Evolutionary conservation across 2,797 vertebrate genomes (phyloP).

Genomic region (Channa striata): DNA sequence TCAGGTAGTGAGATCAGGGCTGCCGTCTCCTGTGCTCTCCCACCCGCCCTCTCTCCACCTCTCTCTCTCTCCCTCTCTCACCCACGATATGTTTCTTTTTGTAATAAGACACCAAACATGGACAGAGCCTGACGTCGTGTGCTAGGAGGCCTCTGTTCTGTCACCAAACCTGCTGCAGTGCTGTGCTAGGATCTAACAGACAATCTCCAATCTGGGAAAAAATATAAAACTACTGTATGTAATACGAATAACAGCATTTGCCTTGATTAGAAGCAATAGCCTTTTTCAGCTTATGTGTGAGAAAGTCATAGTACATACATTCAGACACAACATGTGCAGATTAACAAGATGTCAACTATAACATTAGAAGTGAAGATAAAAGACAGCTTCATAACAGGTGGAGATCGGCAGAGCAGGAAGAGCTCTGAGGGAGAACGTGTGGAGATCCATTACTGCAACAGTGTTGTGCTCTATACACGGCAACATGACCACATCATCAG

Average conservation of each 20-base stretch:
- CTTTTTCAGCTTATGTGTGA: slow-evolving; percentile 4
- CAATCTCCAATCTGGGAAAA: neutral
- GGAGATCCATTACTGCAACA: slow-evolving; percentile 75
- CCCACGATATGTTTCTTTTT: slow-evolving; percentile 52
- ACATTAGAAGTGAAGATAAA: slow-evolving; percentile 81
- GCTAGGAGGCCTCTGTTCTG: slow-evolving; percentile 33
- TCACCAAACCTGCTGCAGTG: slow-evolving; percentile 35
- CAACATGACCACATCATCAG: slow-evolving; percentile 72
- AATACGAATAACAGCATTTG: neutral
- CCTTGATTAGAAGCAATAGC: neutral
- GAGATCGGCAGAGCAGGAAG: slow-evolving; percentile 80
- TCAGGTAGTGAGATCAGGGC: slow-evolving; percentile 70
- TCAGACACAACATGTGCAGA: neutral
- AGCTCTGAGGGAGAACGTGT: slow-evolving; percentile 62
- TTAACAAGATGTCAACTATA: neutral
- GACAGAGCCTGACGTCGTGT: slow-evolving; percentile 45
- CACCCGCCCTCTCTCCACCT: slow-evolving; percentile 28
- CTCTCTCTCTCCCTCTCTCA: slow-evolving; percentile 28
- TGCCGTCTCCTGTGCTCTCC: slow-evolving; percentile 39
- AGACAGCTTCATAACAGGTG: slow-evolving; percentile 81
- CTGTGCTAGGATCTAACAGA: slow-evolving; percentile 23
- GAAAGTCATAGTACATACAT: neutral
- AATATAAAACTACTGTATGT: neutral
- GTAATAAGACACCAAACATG: slow-evolving; percentile 81
- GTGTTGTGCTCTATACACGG: slow-evolving; percentile 76